A percentile compares a stretch with the other conserved stretches of the same genome.
Evolutionary conservation across 2,797 vertebrate genomes (phyloP).

Genomic region (Sciurus carolinensis): DNA sequence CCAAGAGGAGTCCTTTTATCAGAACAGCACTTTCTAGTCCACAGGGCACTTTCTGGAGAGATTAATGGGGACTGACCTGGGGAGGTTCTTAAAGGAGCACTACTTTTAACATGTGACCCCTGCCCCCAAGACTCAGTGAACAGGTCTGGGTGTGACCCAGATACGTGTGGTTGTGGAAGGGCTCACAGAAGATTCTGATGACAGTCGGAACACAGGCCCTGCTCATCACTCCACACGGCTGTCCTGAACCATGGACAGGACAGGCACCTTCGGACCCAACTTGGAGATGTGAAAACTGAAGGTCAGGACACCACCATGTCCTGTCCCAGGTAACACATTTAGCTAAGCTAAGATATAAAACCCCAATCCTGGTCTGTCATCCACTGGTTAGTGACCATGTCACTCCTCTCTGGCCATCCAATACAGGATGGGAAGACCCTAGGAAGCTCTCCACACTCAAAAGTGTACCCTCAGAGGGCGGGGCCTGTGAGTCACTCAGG

Average conservation of each 20-base stretch:
- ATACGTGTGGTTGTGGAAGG: background rate
- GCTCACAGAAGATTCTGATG: background rate
- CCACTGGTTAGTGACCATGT: too few relatives aligned
- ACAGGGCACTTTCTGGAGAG: background rate
- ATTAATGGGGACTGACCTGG: too few relatives aligned
- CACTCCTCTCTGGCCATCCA: background rate
- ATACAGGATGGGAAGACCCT: background rate
- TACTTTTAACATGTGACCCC: background rate
- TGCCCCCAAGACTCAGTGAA: background rate
- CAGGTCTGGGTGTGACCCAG: background rate
- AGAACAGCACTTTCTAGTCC: background rate
- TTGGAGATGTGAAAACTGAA: conserved; percentile 24
- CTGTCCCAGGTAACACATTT: background rate
- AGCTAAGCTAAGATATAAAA: background rate
- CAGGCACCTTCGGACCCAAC: rapidly evolving
- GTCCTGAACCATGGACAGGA: background rate
- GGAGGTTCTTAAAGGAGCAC: background rate
- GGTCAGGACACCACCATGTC: background rate
- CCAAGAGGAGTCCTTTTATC: rapidly evolving
- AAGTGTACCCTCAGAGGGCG: background rate
- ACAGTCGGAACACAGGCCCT: background rate
- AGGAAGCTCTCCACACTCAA: background rate
- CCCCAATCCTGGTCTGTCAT: background rate
- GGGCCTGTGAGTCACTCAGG: background rate
- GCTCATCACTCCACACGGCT: background rate